Percentiles rank a stretch among this genome's conserved stretches.
Evolutionary conservation across 2,113 vertebrate species (phyloP).

Genomic region (Chrysemys picta): DNA sequence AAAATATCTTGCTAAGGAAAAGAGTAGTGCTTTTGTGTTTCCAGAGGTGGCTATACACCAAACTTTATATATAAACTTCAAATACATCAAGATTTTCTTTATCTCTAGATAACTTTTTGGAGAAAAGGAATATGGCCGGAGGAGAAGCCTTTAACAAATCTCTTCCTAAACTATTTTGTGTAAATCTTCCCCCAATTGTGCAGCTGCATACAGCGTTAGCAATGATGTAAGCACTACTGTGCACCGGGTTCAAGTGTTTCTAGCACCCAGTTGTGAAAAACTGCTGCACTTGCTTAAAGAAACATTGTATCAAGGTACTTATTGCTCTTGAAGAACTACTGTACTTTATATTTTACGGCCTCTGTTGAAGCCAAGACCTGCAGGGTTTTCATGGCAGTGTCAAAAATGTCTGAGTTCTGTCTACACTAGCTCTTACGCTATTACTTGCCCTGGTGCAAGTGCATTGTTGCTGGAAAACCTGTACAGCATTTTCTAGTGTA

Average conservation of each 20-base stretch:
- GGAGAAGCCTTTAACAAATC: slow-evolving; percentile 28
- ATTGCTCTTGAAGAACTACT: not conserved
- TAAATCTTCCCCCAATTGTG: not conserved
- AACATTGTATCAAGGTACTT: slow-evolving; percentile 59
- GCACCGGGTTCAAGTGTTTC: slow-evolving; percentile 51
- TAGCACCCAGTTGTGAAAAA: slow-evolving; percentile 64
- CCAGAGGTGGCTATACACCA: slow-evolving; percentile 4
- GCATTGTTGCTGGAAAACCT: fast-evolving
- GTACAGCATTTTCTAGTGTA: not conserved
- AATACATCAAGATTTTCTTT: not conserved
- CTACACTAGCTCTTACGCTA: fast-evolving
- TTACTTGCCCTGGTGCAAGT: not conserved
- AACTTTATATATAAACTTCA: not conserved
- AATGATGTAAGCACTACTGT: slow-evolving; percentile 52
- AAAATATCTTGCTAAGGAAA: slow-evolving; percentile 18
- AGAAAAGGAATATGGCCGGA: not conserved
- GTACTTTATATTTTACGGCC: slow-evolving; percentile 17
- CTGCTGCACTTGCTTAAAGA: slow-evolving; percentile 65
- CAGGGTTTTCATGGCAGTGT: not conserved
- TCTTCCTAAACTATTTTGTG: slow-evolving; percentile 59
- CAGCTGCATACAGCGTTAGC: slow-evolving; percentile 7
- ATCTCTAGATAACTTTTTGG: not conserved
- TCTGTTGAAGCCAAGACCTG: slow-evolving; percentile 2
- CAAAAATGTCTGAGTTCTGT: not conserved
- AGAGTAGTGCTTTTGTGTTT: slow-evolving; percentile 1